Percentiles rank a stretch among this genome's conserved stretches.
These are phyloP conservation scores for Vireo griseus DNA, from an alignment of 2,797 vertebrate species.

Conservation along the genomic window DNA sequence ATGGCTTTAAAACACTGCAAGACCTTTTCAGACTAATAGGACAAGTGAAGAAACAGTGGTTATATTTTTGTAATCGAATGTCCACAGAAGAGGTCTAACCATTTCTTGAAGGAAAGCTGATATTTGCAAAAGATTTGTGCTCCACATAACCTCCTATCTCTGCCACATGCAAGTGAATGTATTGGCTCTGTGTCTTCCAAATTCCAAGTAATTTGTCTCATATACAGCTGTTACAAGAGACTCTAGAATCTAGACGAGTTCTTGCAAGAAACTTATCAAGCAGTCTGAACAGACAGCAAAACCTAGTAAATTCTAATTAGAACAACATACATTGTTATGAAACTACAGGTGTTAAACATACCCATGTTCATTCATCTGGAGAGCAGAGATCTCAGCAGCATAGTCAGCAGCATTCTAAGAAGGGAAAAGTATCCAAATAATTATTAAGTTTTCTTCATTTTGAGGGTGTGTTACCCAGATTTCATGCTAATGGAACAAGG, in stretches of 20 bases:
- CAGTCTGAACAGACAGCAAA: background rate
- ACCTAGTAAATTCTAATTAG: background rate
- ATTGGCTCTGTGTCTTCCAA: fast-evolving
- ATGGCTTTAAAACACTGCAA: background rate
- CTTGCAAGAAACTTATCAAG: background rate
- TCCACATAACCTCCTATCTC: background rate
- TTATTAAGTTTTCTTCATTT: background rate
- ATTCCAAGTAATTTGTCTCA: background rate
- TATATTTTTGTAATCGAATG: background rate
- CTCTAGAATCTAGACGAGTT: background rate
- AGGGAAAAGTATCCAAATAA: background rate
- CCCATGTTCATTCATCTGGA: background rate
- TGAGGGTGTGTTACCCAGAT: background rate
- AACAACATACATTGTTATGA: background rate
- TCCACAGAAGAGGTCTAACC: background rate
- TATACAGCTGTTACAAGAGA: background rate
- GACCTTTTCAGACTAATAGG: background rate
- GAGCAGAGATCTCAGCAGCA: background rate
- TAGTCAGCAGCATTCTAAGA: background rate
- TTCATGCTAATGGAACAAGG: background rate
- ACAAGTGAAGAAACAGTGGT: background rate
- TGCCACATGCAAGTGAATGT: background rate
- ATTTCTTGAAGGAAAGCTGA: background rate
- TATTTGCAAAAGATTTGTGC: background rate
- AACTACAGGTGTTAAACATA: background rate